A percentile compares a stretch with the other conserved stretches of the same genome.
Evolutionary conservation across 2,888 invertebrate genomes (phyloP).

Genomic region (Chymomyza caudatula): DNA sequence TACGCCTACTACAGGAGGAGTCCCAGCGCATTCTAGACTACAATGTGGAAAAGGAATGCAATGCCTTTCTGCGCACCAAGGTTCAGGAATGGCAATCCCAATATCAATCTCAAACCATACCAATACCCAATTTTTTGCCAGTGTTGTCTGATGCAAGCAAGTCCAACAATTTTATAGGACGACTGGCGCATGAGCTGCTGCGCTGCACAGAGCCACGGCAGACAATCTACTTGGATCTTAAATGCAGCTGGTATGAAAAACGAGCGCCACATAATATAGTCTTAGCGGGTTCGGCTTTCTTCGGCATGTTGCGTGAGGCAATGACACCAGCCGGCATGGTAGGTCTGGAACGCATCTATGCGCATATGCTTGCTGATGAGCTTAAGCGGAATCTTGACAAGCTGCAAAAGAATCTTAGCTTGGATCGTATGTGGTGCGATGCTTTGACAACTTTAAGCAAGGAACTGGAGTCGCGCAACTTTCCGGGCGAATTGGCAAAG

Average conservation of each 20-base stretch:
- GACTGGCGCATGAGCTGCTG: slow-evolving; percentile 92
- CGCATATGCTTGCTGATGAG: slow-evolving; percentile 92
- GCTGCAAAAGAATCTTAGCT: slow-evolving; percentile 72
- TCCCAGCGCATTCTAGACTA: slow-evolving; percentile 92
- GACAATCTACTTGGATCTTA: slow-evolving; percentile 89
- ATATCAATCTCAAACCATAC: slow-evolving; percentile 85
- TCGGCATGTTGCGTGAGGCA: slow-evolving; percentile 76
- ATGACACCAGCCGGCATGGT: slow-evolving; percentile 93
- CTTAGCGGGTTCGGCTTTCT: slow-evolving; percentile 76
- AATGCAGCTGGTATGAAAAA: slow-evolving; percentile 94
- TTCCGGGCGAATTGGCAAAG: slow-evolving; percentile 53
- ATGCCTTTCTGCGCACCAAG: slow-evolving; percentile 85
- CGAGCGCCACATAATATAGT: slow-evolving; percentile 87
- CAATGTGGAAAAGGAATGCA: slow-evolving; percentile 95
- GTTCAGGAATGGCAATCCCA: slow-evolving; percentile 85
- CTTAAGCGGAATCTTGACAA: slow-evolving; percentile 83
- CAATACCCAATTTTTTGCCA: slow-evolving; percentile 82
- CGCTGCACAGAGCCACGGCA: slow-evolving; percentile 90
- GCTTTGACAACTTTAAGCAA: slow-evolving; percentile 80
- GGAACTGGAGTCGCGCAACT: slow-evolving; percentile 76
- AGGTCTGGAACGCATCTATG: slow-evolving; percentile 91
- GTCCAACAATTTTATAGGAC: slow-evolving; percentile 90
- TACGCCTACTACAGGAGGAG: slow-evolving; percentile 97
- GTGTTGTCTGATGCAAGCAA: slow-evolving; percentile 80
- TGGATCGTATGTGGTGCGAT: slow-evolving; percentile 82